These are phyloP conservation scores for Drosophila equinoxialis DNA, from an alignment of 1,140 invertebrate species.

Conservation along the genomic window DNA sequence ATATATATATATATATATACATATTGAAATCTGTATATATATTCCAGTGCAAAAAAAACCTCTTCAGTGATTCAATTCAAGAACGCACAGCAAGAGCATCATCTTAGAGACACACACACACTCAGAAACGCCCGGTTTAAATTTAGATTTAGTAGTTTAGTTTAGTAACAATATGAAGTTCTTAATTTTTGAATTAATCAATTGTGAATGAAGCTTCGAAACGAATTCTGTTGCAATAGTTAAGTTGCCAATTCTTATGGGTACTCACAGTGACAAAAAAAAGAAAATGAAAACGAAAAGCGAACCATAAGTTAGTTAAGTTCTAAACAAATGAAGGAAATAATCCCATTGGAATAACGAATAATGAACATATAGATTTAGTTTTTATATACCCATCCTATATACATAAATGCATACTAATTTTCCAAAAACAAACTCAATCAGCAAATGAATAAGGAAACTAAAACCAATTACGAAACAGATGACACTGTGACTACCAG, in stretches of 20 bases:
- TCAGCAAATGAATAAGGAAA: not conserved
- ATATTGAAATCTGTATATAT: not conserved
- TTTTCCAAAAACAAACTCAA: not conserved
- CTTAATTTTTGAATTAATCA: slow-evolving; percentile 45
- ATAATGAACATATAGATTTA: slow-evolving; percentile 11
- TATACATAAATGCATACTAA: not conserved
- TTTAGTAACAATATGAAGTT: slow-evolving; percentile 57
- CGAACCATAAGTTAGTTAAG: slow-evolving; percentile 17
- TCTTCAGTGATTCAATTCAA: slow-evolving; percentile 15
- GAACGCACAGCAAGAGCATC: slow-evolving; percentile 56
- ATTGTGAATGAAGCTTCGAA: slow-evolving; percentile 33
- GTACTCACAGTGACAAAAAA: slow-evolving; percentile 18
- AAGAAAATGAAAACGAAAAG: no score
- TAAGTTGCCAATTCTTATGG: slow-evolving; percentile 43
- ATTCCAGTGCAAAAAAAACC: not conserved
- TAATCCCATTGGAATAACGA: not conserved
- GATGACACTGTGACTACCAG: slow-evolving; percentile 19
- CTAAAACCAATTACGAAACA: not conserved
- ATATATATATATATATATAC: not conserved
- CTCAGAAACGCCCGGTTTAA: slow-evolving; percentile 53
- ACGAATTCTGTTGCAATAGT: slow-evolving; percentile 37
- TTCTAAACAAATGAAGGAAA: slow-evolving; percentile 39
- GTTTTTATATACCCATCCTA: not conserved
- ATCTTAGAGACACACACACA: slow-evolving; percentile 24
- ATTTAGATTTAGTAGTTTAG: slow-evolving; percentile 68